These are phyloP conservation scores for Campoplex capitator DNA, from an alignment of 2,888 invertebrate genomes.

Conservation along the genomic window DNA sequence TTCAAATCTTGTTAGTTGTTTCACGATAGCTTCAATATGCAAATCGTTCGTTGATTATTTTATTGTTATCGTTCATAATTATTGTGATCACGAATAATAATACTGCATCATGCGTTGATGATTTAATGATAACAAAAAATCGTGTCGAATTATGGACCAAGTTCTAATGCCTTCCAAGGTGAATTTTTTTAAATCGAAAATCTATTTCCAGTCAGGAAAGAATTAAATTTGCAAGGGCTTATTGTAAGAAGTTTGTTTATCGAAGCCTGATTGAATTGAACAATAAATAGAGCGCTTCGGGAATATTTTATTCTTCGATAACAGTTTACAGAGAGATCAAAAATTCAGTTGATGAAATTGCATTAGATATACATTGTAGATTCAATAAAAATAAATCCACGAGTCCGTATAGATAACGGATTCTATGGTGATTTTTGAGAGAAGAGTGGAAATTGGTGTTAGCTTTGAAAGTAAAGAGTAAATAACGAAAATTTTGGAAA, in stretches of 20 bases:
- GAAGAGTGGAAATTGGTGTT: slow-evolving; percentile 20
- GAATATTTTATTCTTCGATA: not conserved
- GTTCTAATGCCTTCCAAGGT: not conserved
- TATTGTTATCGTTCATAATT: not conserved
- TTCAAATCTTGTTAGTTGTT: not conserved
- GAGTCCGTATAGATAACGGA: not conserved
- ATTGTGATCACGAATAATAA: slow-evolving; percentile 7
- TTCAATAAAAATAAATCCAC: not conserved
- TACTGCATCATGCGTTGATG: not conserved
- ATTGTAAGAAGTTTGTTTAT: not conserved
- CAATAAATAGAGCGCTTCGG: not conserved
- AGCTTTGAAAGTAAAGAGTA: slow-evolving; percentile 25
- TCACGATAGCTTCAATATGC: not conserved
- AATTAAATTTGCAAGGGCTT: not conserved
- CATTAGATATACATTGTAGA: not conserved
- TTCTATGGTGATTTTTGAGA: not conserved
- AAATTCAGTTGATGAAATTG: not conserved
- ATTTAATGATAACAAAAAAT: not conserved
- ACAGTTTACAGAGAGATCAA: not conserved
- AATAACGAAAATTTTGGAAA: slow-evolving; percentile 40
- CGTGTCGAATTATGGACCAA: not conserved
- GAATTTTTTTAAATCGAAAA: not conserved
- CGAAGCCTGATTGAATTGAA: not conserved
- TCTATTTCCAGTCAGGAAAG: not conserved
- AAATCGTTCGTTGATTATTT: not conserved